Conservation (phyloP, 2,113 vertebrate species). For the Microtus ochrogaster region DNA sequence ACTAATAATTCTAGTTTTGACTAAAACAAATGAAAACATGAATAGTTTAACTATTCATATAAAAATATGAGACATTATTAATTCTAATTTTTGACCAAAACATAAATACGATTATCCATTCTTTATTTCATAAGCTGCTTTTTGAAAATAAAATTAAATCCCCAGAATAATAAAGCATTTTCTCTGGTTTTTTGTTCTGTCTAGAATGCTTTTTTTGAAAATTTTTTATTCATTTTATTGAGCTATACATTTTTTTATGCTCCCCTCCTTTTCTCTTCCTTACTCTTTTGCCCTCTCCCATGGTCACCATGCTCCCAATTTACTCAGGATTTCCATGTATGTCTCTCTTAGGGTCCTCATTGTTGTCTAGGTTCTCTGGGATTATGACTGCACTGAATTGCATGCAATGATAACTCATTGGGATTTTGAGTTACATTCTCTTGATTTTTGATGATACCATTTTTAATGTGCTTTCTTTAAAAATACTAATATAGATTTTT, state of each 20-base stretch:
- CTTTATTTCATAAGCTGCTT: neutral
- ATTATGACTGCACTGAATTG: neutral
- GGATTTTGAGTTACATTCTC: neutral
- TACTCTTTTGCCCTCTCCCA: no score
- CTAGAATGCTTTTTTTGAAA: no score
- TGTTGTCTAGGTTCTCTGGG: no score
- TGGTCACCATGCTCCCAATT: no score
- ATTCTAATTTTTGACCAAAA: neutral
- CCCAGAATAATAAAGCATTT: neutral
- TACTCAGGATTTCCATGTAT: no score
- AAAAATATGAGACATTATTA: neutral
- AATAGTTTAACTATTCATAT: neutral
- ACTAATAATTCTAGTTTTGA: neutral
- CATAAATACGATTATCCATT: neutral
- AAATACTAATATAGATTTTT: neutral
- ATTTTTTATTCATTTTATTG: no score
- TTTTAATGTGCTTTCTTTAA: neutral
- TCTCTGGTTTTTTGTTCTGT: no score
- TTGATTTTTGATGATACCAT: neutral
- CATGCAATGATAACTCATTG: neutral
- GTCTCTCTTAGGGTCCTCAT: no score
- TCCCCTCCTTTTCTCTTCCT: no score
- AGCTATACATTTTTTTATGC: no score
- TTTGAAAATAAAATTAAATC: neutral
- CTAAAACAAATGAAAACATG: neutral